These are phyloP conservation scores for Chaenocephalus aceratus DNA, from an alignment of 2,113 vertebrate genomes.

Conservation along the genomic window DNA sequence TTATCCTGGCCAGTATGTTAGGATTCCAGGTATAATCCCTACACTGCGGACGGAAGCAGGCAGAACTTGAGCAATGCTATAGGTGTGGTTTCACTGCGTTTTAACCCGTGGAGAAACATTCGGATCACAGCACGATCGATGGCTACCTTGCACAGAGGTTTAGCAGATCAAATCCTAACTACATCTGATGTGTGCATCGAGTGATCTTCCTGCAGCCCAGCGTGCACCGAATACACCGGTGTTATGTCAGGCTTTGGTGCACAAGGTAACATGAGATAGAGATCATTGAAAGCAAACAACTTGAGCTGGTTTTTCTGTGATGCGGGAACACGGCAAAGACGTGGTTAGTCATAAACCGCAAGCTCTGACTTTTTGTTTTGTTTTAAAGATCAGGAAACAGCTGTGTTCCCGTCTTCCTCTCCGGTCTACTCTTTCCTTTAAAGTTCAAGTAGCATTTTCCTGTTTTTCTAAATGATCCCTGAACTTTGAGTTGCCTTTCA, in stretches of 20 bases:
- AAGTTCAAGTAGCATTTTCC: slow-evolving; percentile 57
- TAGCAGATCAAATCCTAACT: slow-evolving; percentile 1
- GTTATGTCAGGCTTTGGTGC: slow-evolving; percentile 8
- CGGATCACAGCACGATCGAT: neutral
- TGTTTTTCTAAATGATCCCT: slow-evolving; percentile 62
- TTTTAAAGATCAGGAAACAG: slow-evolving; percentile 30
- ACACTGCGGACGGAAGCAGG: neutral
- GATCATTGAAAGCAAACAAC: slow-evolving; percentile 9
- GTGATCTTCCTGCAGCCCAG: slow-evolving; percentile 29
- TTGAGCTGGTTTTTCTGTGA: slow-evolving; percentile 33
- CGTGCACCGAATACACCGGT: neutral
- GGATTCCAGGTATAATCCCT: no score
- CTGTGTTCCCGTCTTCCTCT: slow-evolving; percentile 12
- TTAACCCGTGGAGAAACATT: slow-evolving; percentile 10
- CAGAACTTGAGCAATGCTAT: neutral
- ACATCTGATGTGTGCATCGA: slow-evolving; percentile 16
- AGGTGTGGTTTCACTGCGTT: slow-evolving; percentile 3
- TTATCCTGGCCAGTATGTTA: no score
- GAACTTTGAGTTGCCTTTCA: slow-evolving; percentile 56
- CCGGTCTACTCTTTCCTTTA: slow-evolving; percentile 36
- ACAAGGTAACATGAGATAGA: slow-evolving; percentile 36
- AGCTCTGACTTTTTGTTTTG: neutral
- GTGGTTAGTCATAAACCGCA: slow-evolving; percentile 8
- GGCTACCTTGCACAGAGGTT: neutral
- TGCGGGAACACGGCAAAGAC: slow-evolving; percentile 19